Percentiles rank a stretch among this genome's conserved stretches.
Evolutionary conservation across 2,888 invertebrate genomes (phyloP).

Genomic region (Agrilus cyanescens): DNA sequence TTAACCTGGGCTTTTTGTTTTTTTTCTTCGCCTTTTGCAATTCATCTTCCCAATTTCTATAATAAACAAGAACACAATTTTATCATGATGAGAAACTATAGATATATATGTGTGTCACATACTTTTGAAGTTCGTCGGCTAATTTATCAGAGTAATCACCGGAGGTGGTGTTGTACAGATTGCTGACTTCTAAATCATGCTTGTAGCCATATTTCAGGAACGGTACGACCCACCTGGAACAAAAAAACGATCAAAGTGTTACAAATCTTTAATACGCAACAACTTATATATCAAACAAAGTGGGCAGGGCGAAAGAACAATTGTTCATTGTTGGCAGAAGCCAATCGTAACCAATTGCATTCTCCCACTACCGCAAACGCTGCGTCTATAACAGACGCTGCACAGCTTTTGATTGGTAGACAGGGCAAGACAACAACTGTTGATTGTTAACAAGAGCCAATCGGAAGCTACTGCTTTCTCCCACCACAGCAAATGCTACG

Average conservation of each 20-base stretch:
- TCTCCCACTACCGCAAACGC: too few species aligned
- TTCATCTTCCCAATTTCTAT: slow-evolving; percentile 50
- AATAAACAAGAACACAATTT: slow-evolving; percentile 8
- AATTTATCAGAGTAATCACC: slow-evolving; percentile 52
- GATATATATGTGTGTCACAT: not conserved
- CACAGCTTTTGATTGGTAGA: too few species aligned
- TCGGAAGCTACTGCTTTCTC: too few species aligned
- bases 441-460: too few species aligned
- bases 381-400: too few species aligned
- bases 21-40: slow-evolving; percentile 36
- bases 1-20: slow-evolving; percentile 46
- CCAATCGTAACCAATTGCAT: too few species aligned
- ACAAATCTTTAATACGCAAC: too few species aligned
- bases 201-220: slow-evolving; percentile 52
- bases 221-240: slow-evolving; percentile 54
- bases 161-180: slow-evolving; percentile 51
- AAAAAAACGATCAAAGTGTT: not conserved
- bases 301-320: too few species aligned
- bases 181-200: slow-evolving; percentile 50
- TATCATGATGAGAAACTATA: not conserved
- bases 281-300: too few species aligned
- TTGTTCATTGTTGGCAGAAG: too few species aligned
- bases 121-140: slow-evolving; percentile 37
- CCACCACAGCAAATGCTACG: too few species aligned
- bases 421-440: too few species aligned